phyloP scores from a whole-genome alignment of 2,888 invertebrate species.

The Drosophila multiciliata region DNA sequence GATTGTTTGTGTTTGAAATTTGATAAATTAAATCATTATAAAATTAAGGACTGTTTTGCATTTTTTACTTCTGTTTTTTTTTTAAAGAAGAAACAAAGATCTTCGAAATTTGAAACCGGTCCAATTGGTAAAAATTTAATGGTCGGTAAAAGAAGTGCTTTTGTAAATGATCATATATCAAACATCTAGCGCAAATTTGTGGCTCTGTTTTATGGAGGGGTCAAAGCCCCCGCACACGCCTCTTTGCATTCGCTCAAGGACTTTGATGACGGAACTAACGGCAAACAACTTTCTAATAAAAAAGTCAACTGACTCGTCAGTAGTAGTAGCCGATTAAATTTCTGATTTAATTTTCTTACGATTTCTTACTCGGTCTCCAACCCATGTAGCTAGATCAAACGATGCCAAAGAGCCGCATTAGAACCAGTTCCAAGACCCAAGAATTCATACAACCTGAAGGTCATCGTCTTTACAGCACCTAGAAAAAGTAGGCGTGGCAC shows the following conservation, averaged over 20 bases:
- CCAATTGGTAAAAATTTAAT: slow-evolving; percentile 34
- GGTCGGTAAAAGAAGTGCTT: slow-evolving; percentile 38
- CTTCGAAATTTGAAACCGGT: slow-evolving; percentile 51
- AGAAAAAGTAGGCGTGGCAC: slow-evolving; percentile 44
- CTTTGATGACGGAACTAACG: slow-evolving; percentile 73
- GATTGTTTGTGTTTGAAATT: slow-evolving; percentile 31
- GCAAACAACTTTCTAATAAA: slow-evolving; percentile 79
- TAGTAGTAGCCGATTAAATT: slow-evolving; percentile 37
- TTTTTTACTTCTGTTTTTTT: slow-evolving; percentile 51
- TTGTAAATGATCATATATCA: slow-evolving; percentile 58
- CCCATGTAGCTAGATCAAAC: slow-evolving; percentile 10
- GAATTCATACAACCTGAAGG: slow-evolving; percentile 61
- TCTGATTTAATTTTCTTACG: slow-evolving; percentile 71
- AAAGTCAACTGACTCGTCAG: slow-evolving; percentile 46
- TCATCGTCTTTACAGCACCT: slow-evolving; percentile 57
- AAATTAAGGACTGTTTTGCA: slow-evolving; percentile 59
- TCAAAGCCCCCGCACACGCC: slow-evolving; percentile 62
- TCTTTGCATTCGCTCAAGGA: slow-evolving; percentile 62
- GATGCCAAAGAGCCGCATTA: slow-evolving; percentile 21
- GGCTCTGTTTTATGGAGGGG: slow-evolving; percentile 44
- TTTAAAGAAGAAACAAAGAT: slow-evolving; percentile 19
- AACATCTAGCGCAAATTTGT: slow-evolving; percentile 38
- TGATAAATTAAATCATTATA: slow-evolving; percentile 64
- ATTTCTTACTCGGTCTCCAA: slow-evolving; percentile 27
- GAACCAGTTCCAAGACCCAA: slow-evolving; percentile 61